Evolutionary conservation across 2,888 invertebrate genomes (phyloP), one percentile per base, ranked within the genome.

Genomic region (Andrena hattorfiana): DNA sequence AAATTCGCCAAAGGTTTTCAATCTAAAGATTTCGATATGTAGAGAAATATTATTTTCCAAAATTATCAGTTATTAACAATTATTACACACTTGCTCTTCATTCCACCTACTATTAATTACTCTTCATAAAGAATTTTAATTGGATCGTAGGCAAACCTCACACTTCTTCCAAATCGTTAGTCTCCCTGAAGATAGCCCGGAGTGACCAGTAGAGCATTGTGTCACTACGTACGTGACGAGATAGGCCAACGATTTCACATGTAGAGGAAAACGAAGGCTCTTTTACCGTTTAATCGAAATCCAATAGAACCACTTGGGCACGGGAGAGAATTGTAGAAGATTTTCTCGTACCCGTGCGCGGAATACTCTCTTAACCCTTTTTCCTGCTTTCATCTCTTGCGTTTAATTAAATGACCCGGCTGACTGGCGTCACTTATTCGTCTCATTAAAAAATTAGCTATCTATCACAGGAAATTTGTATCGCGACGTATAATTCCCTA

Each of bases 261-360:
- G 75, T n/a, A 64, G 48, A 60, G 56, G 54, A 51, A 74, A 74
- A 64, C 32, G 64, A 49, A n/a, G 48, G 51, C 35, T 73, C 84
- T 85, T 56, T 89, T 84, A 81, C 73, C 77, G 71, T 60, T 70
- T 89, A 90, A 90, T 90, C 81, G 89, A 89, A 89, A 89, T 87
- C 83, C 87, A 77, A 90, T 90, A 87, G 77, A 72, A 77, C 74
- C 63, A 83, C 82, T 84, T 73, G 79, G 63, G 68, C 83, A 77
- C 51, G 10, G 20, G 3, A 7, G 60, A 75, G 59, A 48, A 83
- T 75, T 16, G 49, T 59, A 76, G 71, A 69, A 71, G 71, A 72
- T 73, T 70, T 42, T 23, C 60, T 63, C 42, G 54, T 28, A 23
- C 13, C 26, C 54, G 69, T 74, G 71, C 67, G 26, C 35, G 16